Evolutionary conservation across 2,113 vertebrate species (phyloP).

Genomic region (Caloenas nicobarica): DNA sequence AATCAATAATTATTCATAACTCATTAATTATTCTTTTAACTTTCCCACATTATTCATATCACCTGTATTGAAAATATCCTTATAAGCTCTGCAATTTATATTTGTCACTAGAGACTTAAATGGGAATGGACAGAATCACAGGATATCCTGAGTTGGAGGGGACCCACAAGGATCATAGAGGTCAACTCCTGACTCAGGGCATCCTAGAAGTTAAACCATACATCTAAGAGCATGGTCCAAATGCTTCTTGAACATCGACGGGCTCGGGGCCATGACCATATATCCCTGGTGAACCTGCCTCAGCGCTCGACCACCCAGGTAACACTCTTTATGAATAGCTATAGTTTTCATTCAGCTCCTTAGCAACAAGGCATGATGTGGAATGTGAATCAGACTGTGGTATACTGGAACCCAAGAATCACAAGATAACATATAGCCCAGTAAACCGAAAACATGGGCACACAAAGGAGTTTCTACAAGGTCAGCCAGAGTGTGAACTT

Average conservation of each 20-base stretch:
- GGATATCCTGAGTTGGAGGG: neutral
- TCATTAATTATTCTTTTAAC: neutral
- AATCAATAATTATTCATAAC: neutral
- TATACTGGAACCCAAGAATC: neutral
- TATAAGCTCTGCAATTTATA: neutral
- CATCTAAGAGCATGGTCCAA: neutral
- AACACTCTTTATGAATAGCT: neutral
- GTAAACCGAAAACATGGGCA: neutral
- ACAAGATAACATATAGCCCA: neutral
- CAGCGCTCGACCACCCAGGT: neutral
- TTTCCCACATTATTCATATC: neutral
- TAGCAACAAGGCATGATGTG: neutral
- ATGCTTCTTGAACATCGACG: neutral
- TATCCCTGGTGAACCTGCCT: neutral
- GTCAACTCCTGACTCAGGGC: neutral
- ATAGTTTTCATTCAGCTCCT: neutral
- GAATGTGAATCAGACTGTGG: neutral
- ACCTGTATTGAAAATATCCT: neutral
- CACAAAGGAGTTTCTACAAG: neutral
- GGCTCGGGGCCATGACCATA: accelerated
- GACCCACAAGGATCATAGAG: neutral
- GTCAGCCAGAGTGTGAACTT: neutral
- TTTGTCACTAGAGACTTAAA: neutral
- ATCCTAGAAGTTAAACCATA: neutral
- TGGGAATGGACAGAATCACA: neutral